A percentile compares a stretch with the other conserved stretches of the same genome.
Conservation (phyloP, 2,888 invertebrate species). For the Pollenia angustigena region DNA sequence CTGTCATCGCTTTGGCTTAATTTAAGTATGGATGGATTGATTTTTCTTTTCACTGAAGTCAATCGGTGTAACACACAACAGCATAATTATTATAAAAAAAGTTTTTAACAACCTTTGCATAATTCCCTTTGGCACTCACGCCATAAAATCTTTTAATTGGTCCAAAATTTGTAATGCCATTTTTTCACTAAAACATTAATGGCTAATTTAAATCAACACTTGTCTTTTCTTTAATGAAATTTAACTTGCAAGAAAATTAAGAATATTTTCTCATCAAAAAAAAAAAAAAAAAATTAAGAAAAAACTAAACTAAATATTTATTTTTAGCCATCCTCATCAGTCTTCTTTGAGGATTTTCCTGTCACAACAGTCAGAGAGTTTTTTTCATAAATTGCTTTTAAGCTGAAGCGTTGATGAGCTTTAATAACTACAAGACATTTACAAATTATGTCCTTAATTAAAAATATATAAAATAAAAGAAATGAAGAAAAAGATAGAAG, state of each 20-base stretch:
- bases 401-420: slow-evolving; percentile 60
- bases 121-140: background rate
- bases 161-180: background rate
- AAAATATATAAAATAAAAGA: slow-evolving; percentile 22
- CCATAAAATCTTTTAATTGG: background rate
- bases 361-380: slow-evolving; percentile 25
- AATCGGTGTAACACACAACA: no score
- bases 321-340: slow-evolving; percentile 24
- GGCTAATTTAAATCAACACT: slow-evolving; percentile 37
- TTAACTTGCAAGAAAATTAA: slow-evolving; percentile 25
- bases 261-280: slow-evolving; percentile 3
- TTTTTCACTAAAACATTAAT: background rate
- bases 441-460: slow-evolving; percentile 70
- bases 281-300: background rate
- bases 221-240: slow-evolving; percentile 25
- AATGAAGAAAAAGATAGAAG: background rate
- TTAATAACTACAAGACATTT: slow-evolving; percentile 68
- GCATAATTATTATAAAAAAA: no score
- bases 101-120: no score
- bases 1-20: no score
- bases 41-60: no score
- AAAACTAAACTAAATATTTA: slow-evolving; percentile 42
- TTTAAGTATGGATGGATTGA: no score
- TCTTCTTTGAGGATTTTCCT: slow-evolving; percentile 30
- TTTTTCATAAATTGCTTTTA: slow-evolving; percentile 4